Percentiles rank a stretch among this genome's conserved stretches.
These are phyloP conservation scores for Xestia xanthographa DNA, from an alignment of 2,888 invertebrate genomes.

Conservation along the genomic window DNA sequence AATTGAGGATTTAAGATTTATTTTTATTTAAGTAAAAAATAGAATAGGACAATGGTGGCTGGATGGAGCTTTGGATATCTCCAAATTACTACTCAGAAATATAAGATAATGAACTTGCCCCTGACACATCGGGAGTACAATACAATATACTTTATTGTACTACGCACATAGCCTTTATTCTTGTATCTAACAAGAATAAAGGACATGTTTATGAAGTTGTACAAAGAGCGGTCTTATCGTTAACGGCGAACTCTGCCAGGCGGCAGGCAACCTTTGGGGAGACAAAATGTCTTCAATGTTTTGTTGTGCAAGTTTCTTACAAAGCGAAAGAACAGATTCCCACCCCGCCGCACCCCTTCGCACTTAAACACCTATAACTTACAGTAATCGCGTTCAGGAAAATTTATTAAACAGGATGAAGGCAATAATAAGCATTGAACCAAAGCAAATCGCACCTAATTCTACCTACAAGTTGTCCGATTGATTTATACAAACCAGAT, in stretches of 20 bases:
- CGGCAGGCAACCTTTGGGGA: conserved; percentile 29
- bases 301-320: conserved; percentile 11
- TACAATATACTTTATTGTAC: conserved; percentile 19
- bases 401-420: conserved; percentile 56
- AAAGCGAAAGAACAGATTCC: conserved; percentile 11
- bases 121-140: conserved; percentile 20
- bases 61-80: background rate
- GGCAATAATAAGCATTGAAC: conserved; percentile 50
- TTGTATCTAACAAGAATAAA: conserved; percentile 7
- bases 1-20: background rate
- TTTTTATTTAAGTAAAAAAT: conserved; percentile 1
- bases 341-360: conserved; percentile 19
- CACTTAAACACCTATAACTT: conserved; percentile 38
- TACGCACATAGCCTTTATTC: background rate
- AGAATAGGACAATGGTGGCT: background rate
- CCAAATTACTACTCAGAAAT: conserved; percentile 10
- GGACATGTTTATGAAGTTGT: conserved; percentile 24
- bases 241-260: conserved; percentile 20
- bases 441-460: conserved; percentile 48
- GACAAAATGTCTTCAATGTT: conserved; percentile 16
- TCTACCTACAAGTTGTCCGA: conserved; percentile 48
- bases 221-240: conserved; percentile 43
- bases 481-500: conserved; percentile 65
- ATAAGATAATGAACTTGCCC: conserved; percentile 29
- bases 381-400: conserved; percentile 35